Evolutionary conservation across 1,140 invertebrate genomes (phyloP).

Genomic region (Mya arenaria): DNA sequence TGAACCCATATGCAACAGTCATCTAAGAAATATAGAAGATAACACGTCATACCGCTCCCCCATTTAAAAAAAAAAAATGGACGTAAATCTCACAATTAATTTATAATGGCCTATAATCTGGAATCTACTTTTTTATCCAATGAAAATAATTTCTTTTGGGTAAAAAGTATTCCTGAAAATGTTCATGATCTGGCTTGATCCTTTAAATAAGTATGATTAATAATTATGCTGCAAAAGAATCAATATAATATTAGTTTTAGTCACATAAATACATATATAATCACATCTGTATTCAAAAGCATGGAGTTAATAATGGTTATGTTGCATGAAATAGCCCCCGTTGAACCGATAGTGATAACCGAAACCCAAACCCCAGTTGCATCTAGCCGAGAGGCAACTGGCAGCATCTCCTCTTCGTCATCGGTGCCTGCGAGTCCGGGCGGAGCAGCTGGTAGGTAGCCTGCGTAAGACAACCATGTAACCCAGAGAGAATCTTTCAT

Average conservation of each 20-base stretch:
- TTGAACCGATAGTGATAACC: not conserved
- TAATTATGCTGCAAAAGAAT: too few relatives aligned
- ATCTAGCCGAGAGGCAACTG: not conserved
- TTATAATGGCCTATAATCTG: not conserved
- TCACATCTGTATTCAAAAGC: too few relatives aligned
- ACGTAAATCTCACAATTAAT: too few relatives aligned
- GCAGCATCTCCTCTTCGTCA: not conserved
- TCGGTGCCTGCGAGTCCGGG: not conserved
- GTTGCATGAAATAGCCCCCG: not conserved
- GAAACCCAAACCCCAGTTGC: not conserved
- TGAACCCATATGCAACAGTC: too few relatives aligned
- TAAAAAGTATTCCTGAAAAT: not conserved
- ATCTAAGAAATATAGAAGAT: too few relatives aligned
- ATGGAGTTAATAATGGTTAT: too few relatives aligned
- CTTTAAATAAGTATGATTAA: not conserved
- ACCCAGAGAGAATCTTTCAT: too few relatives aligned
- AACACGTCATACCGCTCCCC: too few relatives aligned
- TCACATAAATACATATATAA: too few relatives aligned
- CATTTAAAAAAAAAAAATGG: too few relatives aligned
- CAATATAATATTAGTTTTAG: too few relatives aligned
- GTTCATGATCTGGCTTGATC: not conserved
- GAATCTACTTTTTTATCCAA: not conserved
- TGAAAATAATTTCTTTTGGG: not conserved
- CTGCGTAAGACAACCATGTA: too few relatives aligned
- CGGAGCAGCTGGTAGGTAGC: not conserved